A percentile compares a stretch with the other conserved stretches of the same genome.
Conservation (phyloP, 2,797 vertebrate genomes). For the Takifugu ocellatus region DNA sequence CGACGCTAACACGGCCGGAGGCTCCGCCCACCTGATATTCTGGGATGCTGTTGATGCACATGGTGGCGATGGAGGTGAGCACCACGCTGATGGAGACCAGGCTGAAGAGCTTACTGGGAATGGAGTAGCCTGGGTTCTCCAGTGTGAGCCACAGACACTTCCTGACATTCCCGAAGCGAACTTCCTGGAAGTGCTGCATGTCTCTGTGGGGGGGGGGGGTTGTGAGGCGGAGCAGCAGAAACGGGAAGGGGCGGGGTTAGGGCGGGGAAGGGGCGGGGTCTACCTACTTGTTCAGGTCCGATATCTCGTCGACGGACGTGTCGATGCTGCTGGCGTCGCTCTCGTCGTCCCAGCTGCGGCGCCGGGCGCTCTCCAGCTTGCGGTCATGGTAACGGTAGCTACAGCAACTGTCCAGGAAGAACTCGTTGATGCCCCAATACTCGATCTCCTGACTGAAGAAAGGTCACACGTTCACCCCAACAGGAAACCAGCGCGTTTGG, state of each 20-base stretch:
- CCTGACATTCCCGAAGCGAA: conserved; percentile 83
- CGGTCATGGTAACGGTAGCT: conserved; percentile 94
- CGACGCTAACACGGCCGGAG: too few relatives aligned
- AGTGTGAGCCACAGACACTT: conserved; percentile 94
- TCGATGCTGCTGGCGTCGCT: conserved; percentile 93
- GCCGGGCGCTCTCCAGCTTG: conserved; percentile 83
- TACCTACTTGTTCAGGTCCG: conserved; percentile 62
- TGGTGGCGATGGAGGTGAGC: conserved; percentile 88
- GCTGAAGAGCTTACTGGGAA: conserved; percentile 96
- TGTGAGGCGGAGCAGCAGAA: not conserved
- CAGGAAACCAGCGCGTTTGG: not conserved
- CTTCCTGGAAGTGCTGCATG: conserved; percentile 84
- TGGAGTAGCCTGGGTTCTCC: conserved; percentile 97
- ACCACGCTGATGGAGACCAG: conserved; percentile 91
- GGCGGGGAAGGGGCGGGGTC: too few relatives aligned
- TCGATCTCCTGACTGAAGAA: conserved; percentile 88
- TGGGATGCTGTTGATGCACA: conserved; percentile 96
- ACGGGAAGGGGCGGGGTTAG: too few relatives aligned
- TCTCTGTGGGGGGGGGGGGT: conserved; percentile 64
- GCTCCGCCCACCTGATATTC: conserved; percentile 81
- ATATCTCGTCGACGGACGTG: conserved; percentile 91
- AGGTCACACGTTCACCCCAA: not conserved
- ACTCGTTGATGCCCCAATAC: conserved; percentile 97
- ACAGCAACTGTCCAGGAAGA: conserved; percentile 94
- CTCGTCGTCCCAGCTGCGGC: conserved; percentile 91